A percentile compares a stretch with the other conserved stretches of the same genome.
phyloP scores from a whole-genome alignment of 2,888 invertebrate species.

The Biston stratarius region DNA sequence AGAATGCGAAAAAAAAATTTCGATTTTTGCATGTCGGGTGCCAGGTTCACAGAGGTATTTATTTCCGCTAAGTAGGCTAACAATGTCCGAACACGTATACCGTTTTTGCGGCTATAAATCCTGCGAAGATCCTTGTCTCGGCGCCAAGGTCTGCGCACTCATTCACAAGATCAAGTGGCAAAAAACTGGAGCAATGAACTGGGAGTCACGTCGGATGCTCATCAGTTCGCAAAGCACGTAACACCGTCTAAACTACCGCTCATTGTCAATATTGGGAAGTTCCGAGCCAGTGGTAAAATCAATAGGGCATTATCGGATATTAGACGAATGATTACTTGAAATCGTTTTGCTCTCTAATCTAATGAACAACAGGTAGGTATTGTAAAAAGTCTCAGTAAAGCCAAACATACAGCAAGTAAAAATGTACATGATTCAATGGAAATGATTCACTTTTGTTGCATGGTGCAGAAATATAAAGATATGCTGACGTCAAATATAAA shows the following conservation, averaged over 20 bases:
- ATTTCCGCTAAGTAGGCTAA: slow-evolving; percentile 48
- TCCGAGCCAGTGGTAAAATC: slow-evolving; percentile 79
- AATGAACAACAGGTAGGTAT: slow-evolving; percentile 69
- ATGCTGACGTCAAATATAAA: not conserved
- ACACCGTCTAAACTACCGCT: slow-evolving; percentile 83
- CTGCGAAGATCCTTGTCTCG: slow-evolving; percentile 70
- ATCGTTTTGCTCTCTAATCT: slow-evolving; percentile 57
- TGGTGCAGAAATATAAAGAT: no score
- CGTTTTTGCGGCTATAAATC: slow-evolving; percentile 73
- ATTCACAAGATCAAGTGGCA: slow-evolving; percentile 81
- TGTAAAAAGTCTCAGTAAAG: not conserved
- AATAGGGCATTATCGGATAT: slow-evolving; percentile 79
- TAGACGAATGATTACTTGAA: slow-evolving; percentile 63
- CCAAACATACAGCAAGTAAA: not conserved
- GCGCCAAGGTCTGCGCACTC: slow-evolving; percentile 77
- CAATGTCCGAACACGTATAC: slow-evolving; percentile 50
- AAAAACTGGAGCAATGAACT: slow-evolving; percentile 85
- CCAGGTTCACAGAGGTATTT: no score
- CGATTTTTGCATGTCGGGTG: no score
- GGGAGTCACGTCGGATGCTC: slow-evolving; percentile 79
- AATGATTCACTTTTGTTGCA: no score
- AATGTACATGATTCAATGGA: no score
- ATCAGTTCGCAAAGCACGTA: slow-evolving; percentile 80
- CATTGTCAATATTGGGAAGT: slow-evolving; percentile 84
- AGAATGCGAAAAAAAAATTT: no score